These are phyloP conservation scores for Trichomalopsis sarcophagae DNA, from an alignment of 1,140 invertebrate species.

Conservation along the genomic window DNA sequence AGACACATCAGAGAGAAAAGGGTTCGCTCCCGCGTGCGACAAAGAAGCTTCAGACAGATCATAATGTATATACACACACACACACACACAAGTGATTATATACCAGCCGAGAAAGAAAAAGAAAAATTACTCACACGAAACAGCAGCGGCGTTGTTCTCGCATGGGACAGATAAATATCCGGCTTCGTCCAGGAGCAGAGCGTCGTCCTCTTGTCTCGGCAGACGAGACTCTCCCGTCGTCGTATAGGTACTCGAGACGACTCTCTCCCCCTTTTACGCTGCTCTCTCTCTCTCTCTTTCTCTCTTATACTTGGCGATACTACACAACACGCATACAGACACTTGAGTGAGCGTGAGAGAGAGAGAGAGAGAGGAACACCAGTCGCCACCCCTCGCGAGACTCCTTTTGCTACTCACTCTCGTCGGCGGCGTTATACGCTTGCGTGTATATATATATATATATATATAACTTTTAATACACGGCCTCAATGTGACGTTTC, in stretches of 20 bases:
- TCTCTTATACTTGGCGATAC: neutral
- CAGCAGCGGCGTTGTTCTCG: neutral
- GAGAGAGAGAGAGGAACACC: neutral
- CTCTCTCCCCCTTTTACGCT: constrained; percentile 2
- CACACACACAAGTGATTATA: too few species aligned
- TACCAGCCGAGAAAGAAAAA: too few species aligned
- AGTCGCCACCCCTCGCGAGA: neutral
- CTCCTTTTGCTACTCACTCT: neutral
- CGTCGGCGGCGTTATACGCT: neutral
- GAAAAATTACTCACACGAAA: too few species aligned
- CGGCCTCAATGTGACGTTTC: constrained; percentile 42
- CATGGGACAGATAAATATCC: neutral
- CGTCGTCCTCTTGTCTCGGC: constrained; percentile 2
- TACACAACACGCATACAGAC: neutral
- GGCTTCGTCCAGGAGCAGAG: neutral
- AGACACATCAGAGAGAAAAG: neutral
- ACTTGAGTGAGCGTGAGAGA: neutral
- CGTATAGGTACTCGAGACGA: neutral
- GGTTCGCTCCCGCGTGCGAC: neutral
- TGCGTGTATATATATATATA: constrained; percentile 15
- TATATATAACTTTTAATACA: too few species aligned
- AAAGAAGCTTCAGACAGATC: neutral
- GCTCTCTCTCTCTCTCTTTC: neutral
- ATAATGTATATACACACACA: neutral
- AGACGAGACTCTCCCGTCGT: neutral